Percentiles rank a stretch among this genome's conserved stretches.
phyloP scores from a whole-genome alignment of 2,113 vertebrate genomes.

The Notiomystis cincta region DNA sequence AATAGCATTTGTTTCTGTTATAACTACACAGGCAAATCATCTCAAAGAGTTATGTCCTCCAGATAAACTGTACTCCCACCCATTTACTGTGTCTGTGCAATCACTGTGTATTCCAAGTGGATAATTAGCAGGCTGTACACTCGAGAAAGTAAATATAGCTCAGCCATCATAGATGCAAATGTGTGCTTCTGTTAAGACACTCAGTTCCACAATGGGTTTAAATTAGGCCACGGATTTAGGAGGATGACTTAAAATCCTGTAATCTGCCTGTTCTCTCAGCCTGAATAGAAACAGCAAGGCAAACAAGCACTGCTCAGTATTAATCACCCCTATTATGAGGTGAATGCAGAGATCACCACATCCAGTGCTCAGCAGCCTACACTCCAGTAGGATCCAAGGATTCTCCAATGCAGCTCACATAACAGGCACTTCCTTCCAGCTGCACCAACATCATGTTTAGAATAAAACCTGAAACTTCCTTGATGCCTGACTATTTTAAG shows the following conservation, averaged over 20 bases:
- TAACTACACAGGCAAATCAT: neutral
- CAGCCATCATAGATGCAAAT: neutral
- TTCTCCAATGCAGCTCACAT: neutral
- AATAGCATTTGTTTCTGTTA: neutral
- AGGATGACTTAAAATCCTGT: neutral
- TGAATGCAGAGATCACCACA: neutral
- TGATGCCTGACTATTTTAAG: neutral
- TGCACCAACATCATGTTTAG: neutral
- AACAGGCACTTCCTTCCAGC: neutral
- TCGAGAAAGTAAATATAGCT: neutral
- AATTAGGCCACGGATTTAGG: neutral
- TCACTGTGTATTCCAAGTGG: neutral
- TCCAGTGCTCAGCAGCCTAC: neutral
- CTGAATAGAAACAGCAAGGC: neutral
- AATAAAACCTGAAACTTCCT: neutral
- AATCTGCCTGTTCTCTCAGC: neutral
- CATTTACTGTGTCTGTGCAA: neutral
- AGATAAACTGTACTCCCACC: neutral
- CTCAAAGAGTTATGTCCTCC: neutral
- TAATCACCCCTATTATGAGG: slow-evolving; percentile 5
- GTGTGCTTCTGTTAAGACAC: neutral
- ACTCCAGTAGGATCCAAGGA: neutral
- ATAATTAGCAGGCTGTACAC: neutral
- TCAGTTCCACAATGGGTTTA: neutral
- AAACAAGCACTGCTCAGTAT: neutral